phyloP scores from a whole-genome alignment of 1,140 invertebrate genomes.

The Drosophila sturtevanti region DNA sequence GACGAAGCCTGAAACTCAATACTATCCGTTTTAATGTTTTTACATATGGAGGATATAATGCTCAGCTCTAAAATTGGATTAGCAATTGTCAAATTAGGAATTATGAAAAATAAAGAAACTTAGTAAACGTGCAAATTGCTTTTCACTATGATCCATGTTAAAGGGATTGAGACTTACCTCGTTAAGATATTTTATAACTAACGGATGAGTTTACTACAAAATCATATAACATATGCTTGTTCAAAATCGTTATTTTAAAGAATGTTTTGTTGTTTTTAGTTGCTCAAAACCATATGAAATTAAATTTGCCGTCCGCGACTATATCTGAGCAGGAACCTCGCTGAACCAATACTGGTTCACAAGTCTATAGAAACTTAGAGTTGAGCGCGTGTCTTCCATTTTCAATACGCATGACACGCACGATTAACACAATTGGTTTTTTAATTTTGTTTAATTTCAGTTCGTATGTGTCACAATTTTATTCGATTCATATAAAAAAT shows the following conservation, averaged over 20 bases:
- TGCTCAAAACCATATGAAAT: background rate
- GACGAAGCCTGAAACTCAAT: background rate
- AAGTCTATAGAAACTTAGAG: too few species aligned
- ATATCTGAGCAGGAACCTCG: background rate
- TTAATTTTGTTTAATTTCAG: too few species aligned
- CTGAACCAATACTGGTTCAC: too few species aligned
- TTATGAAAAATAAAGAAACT: background rate
- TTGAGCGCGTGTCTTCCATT: too few species aligned
- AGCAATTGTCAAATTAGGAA: background rate
- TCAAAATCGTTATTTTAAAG: background rate
- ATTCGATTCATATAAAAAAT: too few species aligned
- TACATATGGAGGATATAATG: background rate
- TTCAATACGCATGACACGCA: too few species aligned
- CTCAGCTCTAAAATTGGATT: background rate
- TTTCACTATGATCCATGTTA: background rate
- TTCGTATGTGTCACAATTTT: too few species aligned
- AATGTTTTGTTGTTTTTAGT: background rate
- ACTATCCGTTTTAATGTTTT: background rate
- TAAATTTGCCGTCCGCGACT: background rate
- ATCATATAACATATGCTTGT: background rate
- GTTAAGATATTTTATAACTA: background rate
- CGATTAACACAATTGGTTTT: too few species aligned
- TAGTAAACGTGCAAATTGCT: background rate
- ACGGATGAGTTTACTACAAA: background rate
- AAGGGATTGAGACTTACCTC: background rate